A percentile compares a stretch with the other conserved stretches of the same genome.
phyloP scores from a whole-genome alignment of 2,113 vertebrate species.

The Montifringilla adamsi region DNA sequence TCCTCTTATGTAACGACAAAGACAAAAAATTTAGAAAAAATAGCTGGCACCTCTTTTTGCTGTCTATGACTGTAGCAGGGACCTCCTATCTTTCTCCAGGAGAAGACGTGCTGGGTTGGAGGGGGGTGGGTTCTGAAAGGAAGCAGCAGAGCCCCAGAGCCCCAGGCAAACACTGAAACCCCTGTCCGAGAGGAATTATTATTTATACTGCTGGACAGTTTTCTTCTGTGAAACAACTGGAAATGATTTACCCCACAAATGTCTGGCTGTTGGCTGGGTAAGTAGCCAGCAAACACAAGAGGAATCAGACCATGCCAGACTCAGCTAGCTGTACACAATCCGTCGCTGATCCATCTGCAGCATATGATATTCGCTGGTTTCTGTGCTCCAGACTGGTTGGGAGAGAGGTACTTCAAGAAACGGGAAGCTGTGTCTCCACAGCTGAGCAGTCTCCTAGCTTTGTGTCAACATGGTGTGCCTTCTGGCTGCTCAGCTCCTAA shows the following conservation, averaged over 20 bases:
- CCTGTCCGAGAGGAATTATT: background rate
- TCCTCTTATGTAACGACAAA: background rate
- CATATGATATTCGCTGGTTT: constrained; percentile 57
- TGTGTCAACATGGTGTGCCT: background rate
- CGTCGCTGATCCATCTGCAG: constrained; percentile 54
- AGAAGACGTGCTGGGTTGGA: background rate
- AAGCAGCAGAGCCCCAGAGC: background rate
- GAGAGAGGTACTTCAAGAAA: constrained; percentile 44
- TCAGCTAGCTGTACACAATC: constrained; percentile 43
- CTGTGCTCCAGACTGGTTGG: constrained; percentile 50
- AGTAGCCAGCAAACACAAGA: constrained; percentile 61
- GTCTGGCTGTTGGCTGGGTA: constrained; percentile 61
- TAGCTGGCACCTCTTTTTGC: background rate
- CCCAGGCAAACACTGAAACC: background rate
- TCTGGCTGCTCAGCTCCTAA: constrained; percentile 14
- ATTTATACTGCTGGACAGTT: constrained; percentile 37
- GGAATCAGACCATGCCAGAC: constrained; percentile 60
- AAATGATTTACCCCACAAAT: constrained; percentile 66
- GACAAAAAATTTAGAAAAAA: background rate
- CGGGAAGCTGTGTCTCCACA: constrained; percentile 20
- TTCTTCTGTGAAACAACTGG: constrained; percentile 65
- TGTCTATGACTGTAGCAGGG: background rate
- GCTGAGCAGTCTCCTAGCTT: constrained; percentile 31
- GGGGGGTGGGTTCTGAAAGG: background rate
- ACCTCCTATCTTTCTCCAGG: background rate